A percentile compares a stretch with the other conserved stretches of the same genome.
These are phyloP conservation scores for Cyrtorhinus lividipennis DNA, from an alignment of 1,140 invertebrate species.

Conservation along the genomic window DNA sequence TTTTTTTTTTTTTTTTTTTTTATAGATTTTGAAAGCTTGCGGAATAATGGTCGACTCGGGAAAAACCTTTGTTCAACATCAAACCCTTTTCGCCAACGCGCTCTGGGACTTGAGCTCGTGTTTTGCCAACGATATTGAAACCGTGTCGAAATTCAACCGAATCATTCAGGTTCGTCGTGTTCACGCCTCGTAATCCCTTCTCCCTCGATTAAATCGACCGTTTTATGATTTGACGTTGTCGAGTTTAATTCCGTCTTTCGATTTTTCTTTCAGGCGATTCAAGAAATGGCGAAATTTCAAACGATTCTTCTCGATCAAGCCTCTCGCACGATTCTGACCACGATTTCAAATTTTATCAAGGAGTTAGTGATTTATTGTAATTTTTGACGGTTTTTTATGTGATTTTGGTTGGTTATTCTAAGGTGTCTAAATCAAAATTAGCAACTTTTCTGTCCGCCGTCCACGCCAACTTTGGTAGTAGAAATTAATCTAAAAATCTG, in stretches of 20 bases:
- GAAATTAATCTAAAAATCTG: too few species aligned
- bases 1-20: not conserved
- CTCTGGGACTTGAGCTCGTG: conserved; percentile 66
- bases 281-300: conserved; percentile 86
- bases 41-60: conserved; percentile 72
- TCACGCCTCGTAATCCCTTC: too few species aligned
- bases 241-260: too few species aligned
- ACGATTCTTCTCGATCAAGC: conserved; percentile 80
- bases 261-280: conserved; percentile 36
- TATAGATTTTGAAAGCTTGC: conserved; percentile 61
- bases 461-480: too few species aligned
- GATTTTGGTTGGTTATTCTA: not conserved
- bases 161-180: conserved; percentile 44
- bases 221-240: too few species aligned
- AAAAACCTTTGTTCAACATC: conserved; percentile 71
- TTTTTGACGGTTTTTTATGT: not conserved
- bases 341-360: conserved; percentile 75
- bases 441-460: too few species aligned
- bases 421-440: too few species aligned
- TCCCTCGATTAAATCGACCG: too few species aligned
- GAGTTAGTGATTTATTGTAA: conserved; percentile 42
- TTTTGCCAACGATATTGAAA: conserved; percentile 54
- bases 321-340: conserved; percentile 73
- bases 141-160: conserved; percentile 52
- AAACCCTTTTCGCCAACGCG: conserved; percentile 68